A percentile compares a stretch with the other conserved stretches of the same genome.
These are phyloP conservation scores for Diaprepes abbreviatus DNA, from an alignment of 2,888 invertebrate genomes.

Conservation along the genomic window DNA sequence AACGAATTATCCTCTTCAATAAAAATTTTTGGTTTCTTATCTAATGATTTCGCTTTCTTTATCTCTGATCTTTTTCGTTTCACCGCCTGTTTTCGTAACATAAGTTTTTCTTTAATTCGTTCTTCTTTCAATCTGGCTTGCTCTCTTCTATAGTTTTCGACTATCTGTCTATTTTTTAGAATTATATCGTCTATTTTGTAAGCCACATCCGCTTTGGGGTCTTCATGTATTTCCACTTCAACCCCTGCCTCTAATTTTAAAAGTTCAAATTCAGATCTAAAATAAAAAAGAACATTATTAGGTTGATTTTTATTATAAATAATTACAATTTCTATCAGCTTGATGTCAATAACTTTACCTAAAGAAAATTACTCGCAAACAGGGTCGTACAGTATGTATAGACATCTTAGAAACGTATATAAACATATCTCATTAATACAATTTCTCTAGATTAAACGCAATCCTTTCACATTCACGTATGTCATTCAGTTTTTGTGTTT, in stretches of 20 bases:
- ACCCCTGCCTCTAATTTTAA: conserved; percentile 5
- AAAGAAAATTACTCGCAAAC: too few species aligned
- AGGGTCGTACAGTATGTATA: too few species aligned
- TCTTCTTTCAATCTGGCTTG: conserved; percentile 12
- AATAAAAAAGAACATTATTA: background rate
- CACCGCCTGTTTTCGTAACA: background rate
- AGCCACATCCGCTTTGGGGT: background rate
- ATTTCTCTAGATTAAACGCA: too few species aligned
- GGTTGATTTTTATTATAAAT: too few species aligned
- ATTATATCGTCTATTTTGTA: conserved; percentile 7
- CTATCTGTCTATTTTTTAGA: conserved; percentile 8
- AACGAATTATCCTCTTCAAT: conserved; percentile 11
- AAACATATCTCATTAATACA: too few species aligned
- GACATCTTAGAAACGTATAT: too few species aligned
- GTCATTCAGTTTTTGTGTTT: too few species aligned
- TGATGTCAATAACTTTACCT: too few species aligned
- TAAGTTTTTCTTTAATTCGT: background rate
- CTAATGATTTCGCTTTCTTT: background rate
- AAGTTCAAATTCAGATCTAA: background rate
- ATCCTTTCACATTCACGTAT: too few species aligned
- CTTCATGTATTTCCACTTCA: background rate
- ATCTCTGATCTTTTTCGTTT: background rate
- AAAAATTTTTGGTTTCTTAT: background rate
- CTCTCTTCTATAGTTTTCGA: conserved; percentile 17
- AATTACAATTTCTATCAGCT: too few species aligned